A percentile compares a stretch with the other conserved stretches of the same genome.
These are phyloP conservation scores for Drosophila littoralis DNA, from an alignment of 1,140 invertebrate genomes.

Conservation along the genomic window DNA sequence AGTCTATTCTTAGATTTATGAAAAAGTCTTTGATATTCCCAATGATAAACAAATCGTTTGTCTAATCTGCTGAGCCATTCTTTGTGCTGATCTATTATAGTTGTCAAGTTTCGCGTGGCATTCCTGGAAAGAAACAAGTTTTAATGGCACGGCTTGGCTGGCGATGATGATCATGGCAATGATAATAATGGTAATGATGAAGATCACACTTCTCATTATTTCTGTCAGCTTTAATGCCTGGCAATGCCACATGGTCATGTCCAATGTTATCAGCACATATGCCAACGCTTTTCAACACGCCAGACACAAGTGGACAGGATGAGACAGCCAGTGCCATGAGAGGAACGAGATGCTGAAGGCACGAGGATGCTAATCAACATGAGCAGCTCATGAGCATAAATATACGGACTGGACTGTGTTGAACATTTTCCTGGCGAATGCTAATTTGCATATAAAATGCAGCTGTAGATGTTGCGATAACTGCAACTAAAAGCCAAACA, in stretches of 20 bases:
- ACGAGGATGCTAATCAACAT: constrained; percentile 50
- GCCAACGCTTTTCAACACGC: constrained; percentile 57
- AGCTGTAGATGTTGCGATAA: constrained; percentile 38
- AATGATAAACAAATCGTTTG: constrained; percentile 21
- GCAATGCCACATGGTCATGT: constrained; percentile 22
- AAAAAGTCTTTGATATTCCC: constrained; percentile 10
- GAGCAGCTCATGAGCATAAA: constrained; percentile 37
- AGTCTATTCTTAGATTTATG: too few species aligned
- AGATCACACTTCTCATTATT: constrained; percentile 31
- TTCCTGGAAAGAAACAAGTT: constrained; percentile 35
- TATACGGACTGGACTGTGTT: not conserved
- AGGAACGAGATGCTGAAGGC: constrained; percentile 7
- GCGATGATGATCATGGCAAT: not conserved
- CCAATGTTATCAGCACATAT: constrained; percentile 43
- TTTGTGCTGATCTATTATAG: constrained; percentile 34
- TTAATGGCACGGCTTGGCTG: constrained; percentile 20
- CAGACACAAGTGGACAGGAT: constrained; percentile 19
- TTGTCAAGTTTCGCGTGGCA: constrained; percentile 22
- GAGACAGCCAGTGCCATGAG: constrained; percentile 2
- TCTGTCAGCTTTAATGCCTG: constrained; percentile 17
- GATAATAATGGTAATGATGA: constrained; percentile 14
- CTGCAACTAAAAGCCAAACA: constrained; percentile 45
- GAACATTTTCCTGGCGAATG: constrained; percentile 20
- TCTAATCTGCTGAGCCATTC: constrained; percentile 24
- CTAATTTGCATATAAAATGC: constrained; percentile 74